Percentiles rank a stretch among this genome's conserved stretches.
phyloP scores from a whole-genome alignment of 2,888 invertebrate species.

The Notodonta ziczac region DNA sequence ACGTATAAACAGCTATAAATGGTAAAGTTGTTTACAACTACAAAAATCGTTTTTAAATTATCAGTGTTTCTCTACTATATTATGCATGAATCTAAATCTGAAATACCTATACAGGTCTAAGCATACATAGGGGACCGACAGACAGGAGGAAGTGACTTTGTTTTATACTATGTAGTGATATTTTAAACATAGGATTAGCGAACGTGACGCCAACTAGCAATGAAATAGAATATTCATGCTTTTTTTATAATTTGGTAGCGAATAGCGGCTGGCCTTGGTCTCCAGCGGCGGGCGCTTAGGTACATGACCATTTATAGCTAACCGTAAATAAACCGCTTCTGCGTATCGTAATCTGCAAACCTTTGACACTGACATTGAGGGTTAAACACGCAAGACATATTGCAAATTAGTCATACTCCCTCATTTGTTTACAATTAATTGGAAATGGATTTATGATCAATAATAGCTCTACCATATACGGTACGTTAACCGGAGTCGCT shows the following conservation, averaged over 20 bases:
- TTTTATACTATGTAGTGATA: too few relatives aligned
- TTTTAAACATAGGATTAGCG: too few relatives aligned
- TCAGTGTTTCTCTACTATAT: too few relatives aligned
- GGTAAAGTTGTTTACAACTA: too few relatives aligned
- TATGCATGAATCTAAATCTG: too few relatives aligned
- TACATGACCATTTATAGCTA: constrained; percentile 65
- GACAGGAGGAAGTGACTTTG: too few relatives aligned
- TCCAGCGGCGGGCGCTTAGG: constrained; percentile 50
- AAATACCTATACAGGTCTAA: too few relatives aligned
- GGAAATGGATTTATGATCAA: background rate
- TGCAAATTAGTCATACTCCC: constrained; percentile 7
- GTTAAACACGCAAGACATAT: constrained; percentile 13
- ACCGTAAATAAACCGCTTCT: constrained; percentile 47
- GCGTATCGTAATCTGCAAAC: constrained; percentile 43
- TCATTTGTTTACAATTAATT: constrained; percentile 8
- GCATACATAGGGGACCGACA: too few relatives aligned
- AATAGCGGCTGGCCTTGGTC: constrained; percentile 60
- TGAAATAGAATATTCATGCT: background rate
- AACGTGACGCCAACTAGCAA: too few relatives aligned
- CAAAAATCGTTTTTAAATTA: too few relatives aligned
- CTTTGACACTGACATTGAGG: constrained; percentile 56
- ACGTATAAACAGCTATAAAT: too few relatives aligned
- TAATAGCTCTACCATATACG: background rate
- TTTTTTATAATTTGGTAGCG: constrained; percentile 22
- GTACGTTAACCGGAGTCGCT: too few relatives aligned